Evolutionary conservation across 2,797 vertebrate species (phyloP), one percentile per base, ranked within the genome.

Genomic region (Phrynocephalus vlangalii): DNA sequence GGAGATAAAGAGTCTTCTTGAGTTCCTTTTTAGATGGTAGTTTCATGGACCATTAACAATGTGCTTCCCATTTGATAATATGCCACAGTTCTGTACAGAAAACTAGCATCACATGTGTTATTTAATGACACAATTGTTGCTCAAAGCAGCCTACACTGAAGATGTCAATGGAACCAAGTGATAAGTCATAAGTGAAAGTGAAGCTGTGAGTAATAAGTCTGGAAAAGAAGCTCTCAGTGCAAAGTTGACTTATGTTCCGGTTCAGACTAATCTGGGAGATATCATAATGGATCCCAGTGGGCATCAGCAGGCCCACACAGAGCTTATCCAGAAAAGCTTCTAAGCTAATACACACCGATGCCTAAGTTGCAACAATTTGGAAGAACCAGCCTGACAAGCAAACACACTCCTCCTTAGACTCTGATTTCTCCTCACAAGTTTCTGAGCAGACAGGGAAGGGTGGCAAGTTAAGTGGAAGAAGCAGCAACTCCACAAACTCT

Each of bases 381-480:
- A 96, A 96, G 95, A 97, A 97, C 95, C 95, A 96, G 95, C 96
- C 92, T 89, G 94, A 93, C 95, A 95, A 95, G 96, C 94, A 94
- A 0, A 56, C 92, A 94, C 82, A 87, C 93, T 95, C 90, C 85
- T 2, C 5, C 84, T 91, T 76, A 75, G 7, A 22, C 20, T 67
- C 63, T 60, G 15, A n/a, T 48, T 84, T 20, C 80, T 93, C 83
- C 88, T 72, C 90, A 63, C 90, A 95, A 93, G 88, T 94, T 92
- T 89, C 84, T 85, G 88, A 91, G 84, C 83, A 63, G 86, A 91
- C 86, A 94, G 89, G 89, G 90, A 91, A 94, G 89, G 30, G 86
- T 91, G 85, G 84, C 91, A 85, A 68, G 79, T 85, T 68, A 16
- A 81, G n/a, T 8, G 30, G 93, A 86, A 5, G 88, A 86, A 87